These are phyloP conservation scores for Cantharis lateralis DNA, from an alignment of 2,888 invertebrate genomes.

Conservation along the genomic window DNA sequence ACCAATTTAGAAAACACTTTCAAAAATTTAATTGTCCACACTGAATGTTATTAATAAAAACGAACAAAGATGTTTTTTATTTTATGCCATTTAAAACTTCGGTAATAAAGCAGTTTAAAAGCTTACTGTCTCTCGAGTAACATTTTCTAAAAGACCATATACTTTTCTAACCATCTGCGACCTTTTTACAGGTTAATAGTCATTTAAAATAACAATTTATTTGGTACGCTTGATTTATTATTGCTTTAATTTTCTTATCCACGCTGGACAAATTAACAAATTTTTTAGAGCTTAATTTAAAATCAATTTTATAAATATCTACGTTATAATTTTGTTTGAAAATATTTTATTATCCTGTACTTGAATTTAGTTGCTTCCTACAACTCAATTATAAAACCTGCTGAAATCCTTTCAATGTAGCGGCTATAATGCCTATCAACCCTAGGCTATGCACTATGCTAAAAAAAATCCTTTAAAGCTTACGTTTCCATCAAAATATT, in stretches of 20 bases:
- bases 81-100: constrained; percentile 8
- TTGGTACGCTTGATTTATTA: constrained; percentile 2
- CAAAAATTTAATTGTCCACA: neutral
- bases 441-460: neutral
- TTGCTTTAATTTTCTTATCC: neutral
- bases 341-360: too few relatives aligned
- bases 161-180: constrained; percentile 27
- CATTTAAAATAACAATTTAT: constrained; percentile 20
- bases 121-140: constrained; percentile 15
- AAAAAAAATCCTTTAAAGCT: neutral
- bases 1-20: neutral
- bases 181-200: constrained; percentile 22
- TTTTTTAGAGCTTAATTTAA: neutral
- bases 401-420: neutral
- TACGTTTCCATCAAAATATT: neutral
- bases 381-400: neutral
- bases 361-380: too few relatives aligned
- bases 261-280: neutral
- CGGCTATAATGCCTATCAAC: neutral
- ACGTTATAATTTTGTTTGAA: too few relatives aligned
- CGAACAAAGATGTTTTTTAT: constrained; percentile 4
- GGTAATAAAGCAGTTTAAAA: constrained; percentile 23
- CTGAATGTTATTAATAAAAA: neutral
- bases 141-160: constrained; percentile 17
- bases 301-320: too few relatives aligned